Evolutionary conservation across 2,888 invertebrate species (phyloP).

Genomic region (Tinea semifulvella): DNA sequence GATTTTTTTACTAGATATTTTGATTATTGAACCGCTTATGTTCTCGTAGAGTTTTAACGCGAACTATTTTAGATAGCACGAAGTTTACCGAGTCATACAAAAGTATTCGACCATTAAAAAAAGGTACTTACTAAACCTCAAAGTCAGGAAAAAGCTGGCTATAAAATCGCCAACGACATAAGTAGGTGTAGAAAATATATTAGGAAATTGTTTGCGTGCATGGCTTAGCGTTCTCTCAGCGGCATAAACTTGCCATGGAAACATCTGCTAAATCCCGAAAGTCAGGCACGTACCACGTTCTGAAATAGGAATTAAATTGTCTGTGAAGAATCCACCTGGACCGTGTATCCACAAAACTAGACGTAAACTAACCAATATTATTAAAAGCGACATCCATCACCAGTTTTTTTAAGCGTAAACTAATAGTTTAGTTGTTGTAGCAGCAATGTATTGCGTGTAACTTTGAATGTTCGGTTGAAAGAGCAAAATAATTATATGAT

Average conservation of each 20-base stretch:
- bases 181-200: no score
- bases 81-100: no score
- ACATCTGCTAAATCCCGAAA: slow-evolving; percentile 16
- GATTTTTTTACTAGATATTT: no score
- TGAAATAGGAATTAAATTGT: slow-evolving; percentile 54
- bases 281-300: slow-evolving; percentile 34
- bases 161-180: background rate
- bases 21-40: no score
- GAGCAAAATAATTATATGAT: background rate
- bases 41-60: no score
- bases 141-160: background rate
- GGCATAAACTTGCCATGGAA: slow-evolving; percentile 8
- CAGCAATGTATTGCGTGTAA: background rate
- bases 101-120: no score
- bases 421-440: background rate
- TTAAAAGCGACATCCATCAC: background rate
- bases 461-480: background rate
- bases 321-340: slow-evolving; percentile 37
- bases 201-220: slow-evolving; percentile 6
- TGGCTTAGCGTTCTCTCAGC: background rate
- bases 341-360: slow-evolving; percentile 1
- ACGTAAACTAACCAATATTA: background rate
- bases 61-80: no score
- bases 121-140: no score
- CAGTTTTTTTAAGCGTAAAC: background rate